Base-by-base conservation (phyloP, 1,140 invertebrate genomes). In the Rhopalosiphum padi region DNA sequence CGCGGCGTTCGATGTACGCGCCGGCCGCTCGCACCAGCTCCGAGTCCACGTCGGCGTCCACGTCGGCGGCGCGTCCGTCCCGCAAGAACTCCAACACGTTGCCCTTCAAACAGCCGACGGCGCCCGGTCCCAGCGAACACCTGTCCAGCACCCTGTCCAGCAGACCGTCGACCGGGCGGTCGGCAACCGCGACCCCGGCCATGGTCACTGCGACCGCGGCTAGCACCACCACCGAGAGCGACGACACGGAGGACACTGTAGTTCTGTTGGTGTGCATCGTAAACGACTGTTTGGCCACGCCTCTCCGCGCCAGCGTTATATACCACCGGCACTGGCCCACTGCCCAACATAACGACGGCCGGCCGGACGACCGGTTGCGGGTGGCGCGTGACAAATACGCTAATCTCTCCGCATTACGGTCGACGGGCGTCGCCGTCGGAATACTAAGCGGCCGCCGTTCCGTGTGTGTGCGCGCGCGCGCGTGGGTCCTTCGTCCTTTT, bases 61-160 rank as follows among this genome's bases (percentile, higher is more conserved):
- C 41, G 37, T 55, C 46, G 15, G 48, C 90, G 60, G 51, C 77
- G 37, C 89, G 43, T 35, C 77, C 94, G 95, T 98, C 97, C n/a
- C 37, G 35, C 95, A 98, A 95, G 95, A 97, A 97, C 86, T 96
- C 96, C 21, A 98, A 95, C 91, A 97, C 96, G 95, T 97, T 97
- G 94, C 96, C 96, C 95, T 97, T 97, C 85, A 97, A 95, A 94
- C 97, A 98, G 90, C 96, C 96, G 94, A 96, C 96, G 94, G 96
- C 96, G 0, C 96, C 96, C 30, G 94, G 55, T 6, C 93, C 85
- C 35, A 37, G 30, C 53, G 86, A 11, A 46, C 93, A 93, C 37
- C 82, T 35, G 43, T 88, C 93, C 85, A 90, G 86, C 93, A 90
- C 93, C 41, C 51, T n/a, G 55, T 89, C 93, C 93, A 88, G 55